Evolutionary conservation across 2,113 vertebrate genomes (phyloP).

Genomic region (Fulmarus glacialis): DNA sequence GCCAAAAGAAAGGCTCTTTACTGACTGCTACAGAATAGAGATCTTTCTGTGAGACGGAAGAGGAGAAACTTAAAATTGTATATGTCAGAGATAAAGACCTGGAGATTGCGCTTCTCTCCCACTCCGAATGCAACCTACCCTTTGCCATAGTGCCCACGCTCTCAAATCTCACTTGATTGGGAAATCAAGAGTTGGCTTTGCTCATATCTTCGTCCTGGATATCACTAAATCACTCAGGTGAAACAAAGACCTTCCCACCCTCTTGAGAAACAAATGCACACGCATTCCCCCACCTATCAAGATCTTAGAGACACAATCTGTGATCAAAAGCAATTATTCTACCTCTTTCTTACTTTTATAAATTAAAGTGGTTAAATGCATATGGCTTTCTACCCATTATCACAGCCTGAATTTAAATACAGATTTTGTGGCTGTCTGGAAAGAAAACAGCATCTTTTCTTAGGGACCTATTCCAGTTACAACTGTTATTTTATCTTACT

Average conservation of each 20-base stretch:
- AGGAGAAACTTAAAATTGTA: neutral
- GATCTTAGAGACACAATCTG: neutral
- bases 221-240: neutral
- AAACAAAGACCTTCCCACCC: neutral
- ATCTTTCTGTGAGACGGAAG: neutral
- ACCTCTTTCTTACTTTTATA: neutral
- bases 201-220: neutral
- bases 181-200: neutral
- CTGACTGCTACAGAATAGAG: neutral
- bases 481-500: neutral
- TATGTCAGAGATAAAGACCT: neutral
- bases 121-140: neutral
- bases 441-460: neutral
- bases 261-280: neutral
- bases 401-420: neutral
- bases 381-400: neutral
- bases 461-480: neutral
- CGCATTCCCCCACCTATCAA: neutral
- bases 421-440: neutral
- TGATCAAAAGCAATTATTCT: neutral
- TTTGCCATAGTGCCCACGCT: accelerated
- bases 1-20: neutral
- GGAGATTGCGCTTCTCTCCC: neutral
- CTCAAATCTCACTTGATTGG: neutral
- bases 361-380: neutral